Evolutionary conservation across 2,797 vertebrate genomes (phyloP), one percentile per base, ranked within the genome.

Genomic region (Mormyrus proboscirostris): DNA sequence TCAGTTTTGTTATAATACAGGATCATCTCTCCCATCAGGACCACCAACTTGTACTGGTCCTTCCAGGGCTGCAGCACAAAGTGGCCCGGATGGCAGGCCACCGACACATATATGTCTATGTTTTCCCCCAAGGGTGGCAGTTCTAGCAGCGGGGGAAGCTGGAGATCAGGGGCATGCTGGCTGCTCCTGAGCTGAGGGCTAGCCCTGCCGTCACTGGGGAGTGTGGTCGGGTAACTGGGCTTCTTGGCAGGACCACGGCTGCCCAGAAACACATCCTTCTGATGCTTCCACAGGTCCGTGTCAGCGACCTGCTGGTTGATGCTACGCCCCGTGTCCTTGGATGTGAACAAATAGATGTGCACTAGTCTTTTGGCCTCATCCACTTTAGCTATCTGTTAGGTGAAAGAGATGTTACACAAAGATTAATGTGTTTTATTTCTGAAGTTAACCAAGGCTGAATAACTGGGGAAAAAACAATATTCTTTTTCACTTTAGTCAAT

Each of bases 21-120:
- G 76, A 98, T 95, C 98, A 99, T 99, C 93, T 99, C 97, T 62
- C 97, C 98, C 97, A 98, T 98, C 79, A 99, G 90, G 65, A 97
- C 96, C 14, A 97, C 96, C 91, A 99, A 94, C 65, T 98, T 98
- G 92, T 97, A 97, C n/a, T 98, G 94, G 89, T 98, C 96, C 91
- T 98, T 95, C 98, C 97, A 98, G 0, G 95, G 96, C 93, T 99
- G 98, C 91, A 99, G 93, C 91, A 99, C 96, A 91, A 99, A 99
- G 93, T 99, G 96, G 44, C 97, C 97, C 0, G 98, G 98, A 92
- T 99, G 98, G 91, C 97, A 98, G 50, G 97, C 98, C 92, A 98
- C 96, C 0, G 97, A 96, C 89, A 99, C 96, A 0, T 96, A 98
- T 76, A 98, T 95, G 89, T 99, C 98, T 93, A 99, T 95, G 89